Conservation (phyloP, 2,888 invertebrate genomes). For the Dilophus febrilis region DNA sequence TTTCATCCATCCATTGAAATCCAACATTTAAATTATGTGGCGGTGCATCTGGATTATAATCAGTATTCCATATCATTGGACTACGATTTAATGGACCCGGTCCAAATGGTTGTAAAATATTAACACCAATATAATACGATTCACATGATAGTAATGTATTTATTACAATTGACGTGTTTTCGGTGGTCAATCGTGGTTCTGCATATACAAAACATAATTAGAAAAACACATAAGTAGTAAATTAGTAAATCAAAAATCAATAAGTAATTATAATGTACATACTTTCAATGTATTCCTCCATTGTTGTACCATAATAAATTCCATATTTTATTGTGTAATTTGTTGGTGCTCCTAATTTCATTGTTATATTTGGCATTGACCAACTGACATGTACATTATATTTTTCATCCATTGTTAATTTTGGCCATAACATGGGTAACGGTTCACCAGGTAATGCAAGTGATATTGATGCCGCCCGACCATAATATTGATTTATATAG, state of each 20-base stretch:
- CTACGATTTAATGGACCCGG: constrained; percentile 42
- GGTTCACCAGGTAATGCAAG: constrained; percentile 26
- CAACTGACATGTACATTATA: neutral
- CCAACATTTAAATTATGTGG: constrained; percentile 47
- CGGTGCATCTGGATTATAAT: constrained; percentile 46
- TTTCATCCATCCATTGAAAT: constrained; percentile 28
- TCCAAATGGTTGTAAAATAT: constrained; percentile 44
- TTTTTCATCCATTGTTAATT: constrained; percentile 34
- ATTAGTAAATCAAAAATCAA: too few relatives aligned
- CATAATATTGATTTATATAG: constrained; percentile 33
- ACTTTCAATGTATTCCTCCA: constrained; percentile 42
- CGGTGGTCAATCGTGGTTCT: constrained; percentile 34
- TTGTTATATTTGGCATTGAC: constrained; percentile 15
- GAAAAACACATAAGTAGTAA: constrained; percentile 6
- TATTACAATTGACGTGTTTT: constrained; percentile 37
- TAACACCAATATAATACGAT: constrained; percentile 53
- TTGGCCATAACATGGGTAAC: constrained; percentile 20
- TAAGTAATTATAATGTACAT: constrained; percentile 14
- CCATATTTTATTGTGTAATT: constrained; percentile 39
- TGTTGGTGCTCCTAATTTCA: too few relatives aligned
- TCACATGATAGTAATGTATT: constrained; percentile 53
- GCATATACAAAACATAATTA: constrained; percentile 15
- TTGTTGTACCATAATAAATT: constrained; percentile 47
- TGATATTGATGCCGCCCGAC: constrained; percentile 20
- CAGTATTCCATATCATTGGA: constrained; percentile 37